A percentile compares a stretch with the other conserved stretches of the same genome.
phyloP scores from a whole-genome alignment of 2,113 vertebrate species.

The Maylandia zebra region DNA sequence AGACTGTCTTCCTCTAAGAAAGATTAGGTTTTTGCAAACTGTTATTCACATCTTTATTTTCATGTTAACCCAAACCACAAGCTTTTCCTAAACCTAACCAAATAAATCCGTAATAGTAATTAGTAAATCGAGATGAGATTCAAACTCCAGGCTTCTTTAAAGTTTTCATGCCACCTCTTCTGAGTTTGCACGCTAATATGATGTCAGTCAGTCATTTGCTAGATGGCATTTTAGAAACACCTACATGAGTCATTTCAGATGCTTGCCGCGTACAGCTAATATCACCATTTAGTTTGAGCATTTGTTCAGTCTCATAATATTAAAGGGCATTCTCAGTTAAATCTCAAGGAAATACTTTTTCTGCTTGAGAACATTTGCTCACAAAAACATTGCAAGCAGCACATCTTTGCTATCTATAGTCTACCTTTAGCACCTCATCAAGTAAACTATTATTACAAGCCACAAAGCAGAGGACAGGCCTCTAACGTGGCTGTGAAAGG shows the following conservation, averaged over 20 bases:
- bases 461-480: not conserved
- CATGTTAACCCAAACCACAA: not conserved
- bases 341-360: not conserved
- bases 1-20: not conserved
- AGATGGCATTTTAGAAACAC: not conserved
- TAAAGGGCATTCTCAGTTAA: not conserved
- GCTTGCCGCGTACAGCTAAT: not conserved
- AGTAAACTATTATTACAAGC: not conserved
- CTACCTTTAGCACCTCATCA: accelerated
- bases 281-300: not conserved
- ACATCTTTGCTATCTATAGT: not conserved
- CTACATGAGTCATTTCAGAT: not conserved
- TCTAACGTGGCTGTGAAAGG: not conserved
- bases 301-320: not conserved
- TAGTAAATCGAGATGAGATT: not conserved
- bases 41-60: not conserved
- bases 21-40: not conserved
- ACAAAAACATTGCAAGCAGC: not conserved
- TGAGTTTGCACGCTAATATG: not conserved
- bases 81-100: not conserved
- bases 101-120: not conserved
- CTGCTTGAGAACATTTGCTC: not conserved
- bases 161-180: not conserved
- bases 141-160: not conserved
- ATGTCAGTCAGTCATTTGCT: not conserved